Evolutionary conservation across 2,888 invertebrate species (phyloP).

Genomic region (Deilephila porcellus): DNA sequence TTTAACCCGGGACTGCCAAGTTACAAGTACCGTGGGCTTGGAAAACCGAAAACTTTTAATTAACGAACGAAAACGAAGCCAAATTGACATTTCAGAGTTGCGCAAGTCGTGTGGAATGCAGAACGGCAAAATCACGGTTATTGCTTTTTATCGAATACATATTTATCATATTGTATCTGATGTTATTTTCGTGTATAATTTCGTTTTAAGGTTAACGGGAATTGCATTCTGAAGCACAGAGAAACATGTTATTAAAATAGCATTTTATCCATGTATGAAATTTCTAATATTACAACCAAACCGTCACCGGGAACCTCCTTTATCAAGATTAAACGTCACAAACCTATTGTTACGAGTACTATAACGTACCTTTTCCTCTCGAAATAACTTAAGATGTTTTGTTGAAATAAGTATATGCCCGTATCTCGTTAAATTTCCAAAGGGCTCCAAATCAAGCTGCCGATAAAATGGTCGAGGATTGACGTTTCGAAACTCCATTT

Average conservation of each 20-base stretch:
- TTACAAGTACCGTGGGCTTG: constrained; percentile 16
- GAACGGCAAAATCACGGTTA: background rate
- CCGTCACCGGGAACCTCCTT: too few relatives aligned
- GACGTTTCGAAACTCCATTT: constrained; percentile 4
- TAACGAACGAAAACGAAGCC: constrained; percentile 34
- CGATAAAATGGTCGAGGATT: constrained; percentile 11
- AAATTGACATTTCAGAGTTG: constrained; percentile 36
- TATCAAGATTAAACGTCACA: background rate
- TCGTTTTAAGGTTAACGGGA: too few relatives aligned
- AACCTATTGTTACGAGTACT: background rate
- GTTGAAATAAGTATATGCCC: background rate
- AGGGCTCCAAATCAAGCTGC: background rate
- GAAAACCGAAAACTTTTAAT: constrained; percentile 36
- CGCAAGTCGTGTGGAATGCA: constrained; percentile 27
- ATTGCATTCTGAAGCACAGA: too few relatives aligned
- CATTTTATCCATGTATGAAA: too few relatives aligned
- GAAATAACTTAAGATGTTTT: background rate
- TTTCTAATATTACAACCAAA: too few relatives aligned
- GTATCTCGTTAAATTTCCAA: constrained; percentile 11
- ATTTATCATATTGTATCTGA: background rate
- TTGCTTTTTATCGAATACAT: background rate
- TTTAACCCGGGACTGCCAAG: constrained; percentile 27
- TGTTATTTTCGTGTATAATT: background rate
- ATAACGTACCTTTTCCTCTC: background rate
- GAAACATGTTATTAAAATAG: too few relatives aligned